phyloP scores from a whole-genome alignment of 2,888 invertebrate species.

The Eilema sororculum region DNA sequence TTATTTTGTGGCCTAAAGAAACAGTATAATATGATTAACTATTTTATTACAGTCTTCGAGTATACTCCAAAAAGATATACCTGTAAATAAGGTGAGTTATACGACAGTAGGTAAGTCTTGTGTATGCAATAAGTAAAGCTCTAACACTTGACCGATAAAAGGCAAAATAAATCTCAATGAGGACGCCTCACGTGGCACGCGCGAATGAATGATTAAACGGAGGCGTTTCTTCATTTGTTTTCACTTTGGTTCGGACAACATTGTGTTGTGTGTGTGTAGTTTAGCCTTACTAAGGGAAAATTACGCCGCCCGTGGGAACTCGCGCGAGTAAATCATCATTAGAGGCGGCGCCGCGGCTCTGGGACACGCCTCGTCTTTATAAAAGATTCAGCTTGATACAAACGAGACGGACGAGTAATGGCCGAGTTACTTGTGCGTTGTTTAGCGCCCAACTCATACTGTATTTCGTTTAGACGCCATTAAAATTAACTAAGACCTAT shows the following conservation, averaged over 20 bases:
- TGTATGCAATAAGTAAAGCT: conserved; percentile 41
- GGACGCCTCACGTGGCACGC: conserved; percentile 63
- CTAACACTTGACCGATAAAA: conserved; percentile 67
- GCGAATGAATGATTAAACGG: conserved; percentile 83
- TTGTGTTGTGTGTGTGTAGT: conserved; percentile 63
- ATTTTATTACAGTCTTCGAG: background rate
- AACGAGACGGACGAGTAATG: conserved; percentile 76
- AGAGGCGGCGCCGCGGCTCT: conserved; percentile 62
- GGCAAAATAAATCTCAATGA: conserved; percentile 81
- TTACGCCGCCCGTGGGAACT: conserved; percentile 81
- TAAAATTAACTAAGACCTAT: conserved; percentile 55
- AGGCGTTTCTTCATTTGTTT: conserved; percentile 82
- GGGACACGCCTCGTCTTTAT: conserved; percentile 80
- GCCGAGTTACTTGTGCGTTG: conserved; percentile 54
- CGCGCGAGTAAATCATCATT: conserved; percentile 82
- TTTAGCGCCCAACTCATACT: conserved; percentile 43
- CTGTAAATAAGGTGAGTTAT: conserved; percentile 8
- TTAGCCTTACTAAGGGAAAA: conserved; percentile 76
- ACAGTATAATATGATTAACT: background rate
- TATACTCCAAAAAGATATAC: conserved; percentile 11
- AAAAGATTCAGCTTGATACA: conserved; percentile 84
- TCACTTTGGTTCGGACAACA: conserved; percentile 79
- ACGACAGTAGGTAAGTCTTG: conserved; percentile 1
- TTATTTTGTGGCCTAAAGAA: background rate
- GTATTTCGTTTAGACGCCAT: conserved; percentile 54